Conservation (phyloP, 2,888 invertebrate genomes). For the Cheiracanthium punctorium region DNA sequence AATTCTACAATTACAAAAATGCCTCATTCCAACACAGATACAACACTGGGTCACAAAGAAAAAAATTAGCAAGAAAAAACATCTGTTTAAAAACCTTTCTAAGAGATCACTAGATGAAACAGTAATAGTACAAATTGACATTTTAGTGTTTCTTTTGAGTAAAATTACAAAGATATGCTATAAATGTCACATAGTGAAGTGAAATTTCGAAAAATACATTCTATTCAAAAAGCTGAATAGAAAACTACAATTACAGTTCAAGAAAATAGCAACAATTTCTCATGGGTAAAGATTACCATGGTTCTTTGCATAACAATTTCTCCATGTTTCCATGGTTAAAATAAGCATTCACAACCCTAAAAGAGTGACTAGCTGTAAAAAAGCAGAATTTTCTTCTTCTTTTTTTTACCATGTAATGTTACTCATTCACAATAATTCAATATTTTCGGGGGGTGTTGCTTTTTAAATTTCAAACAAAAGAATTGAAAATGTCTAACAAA, state of each 20-base stretch:
- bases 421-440: background rate
- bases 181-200: conserved; percentile 61
- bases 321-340: conserved; percentile 17
- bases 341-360: conserved; percentile 35
- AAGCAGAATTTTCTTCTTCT: conserved; percentile 12
- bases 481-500: background rate
- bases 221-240: conserved; percentile 65
- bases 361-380: conserved; percentile 57
- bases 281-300: conserved; percentile 53
- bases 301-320: conserved; percentile 41
- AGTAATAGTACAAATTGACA: conserved; percentile 51
- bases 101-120: conserved; percentile 56
- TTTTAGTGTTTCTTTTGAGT: conserved; percentile 40
- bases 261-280: conserved; percentile 62
- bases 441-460: background rate
- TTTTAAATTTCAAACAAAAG: background rate
- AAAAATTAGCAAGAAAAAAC: conserved; percentile 44
- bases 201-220: conserved; percentile 68
- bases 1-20: conserved; percentile 36
- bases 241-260: conserved; percentile 64
- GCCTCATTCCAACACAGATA: conserved; percentile 51
- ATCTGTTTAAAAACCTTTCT: conserved; percentile 43
- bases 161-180: conserved; percentile 66
- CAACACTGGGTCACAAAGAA: conserved; percentile 29
- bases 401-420: background rate